Conservation (phyloP, 2,797 vertebrate genomes). For the Leptatherina wallacei region DNA sequence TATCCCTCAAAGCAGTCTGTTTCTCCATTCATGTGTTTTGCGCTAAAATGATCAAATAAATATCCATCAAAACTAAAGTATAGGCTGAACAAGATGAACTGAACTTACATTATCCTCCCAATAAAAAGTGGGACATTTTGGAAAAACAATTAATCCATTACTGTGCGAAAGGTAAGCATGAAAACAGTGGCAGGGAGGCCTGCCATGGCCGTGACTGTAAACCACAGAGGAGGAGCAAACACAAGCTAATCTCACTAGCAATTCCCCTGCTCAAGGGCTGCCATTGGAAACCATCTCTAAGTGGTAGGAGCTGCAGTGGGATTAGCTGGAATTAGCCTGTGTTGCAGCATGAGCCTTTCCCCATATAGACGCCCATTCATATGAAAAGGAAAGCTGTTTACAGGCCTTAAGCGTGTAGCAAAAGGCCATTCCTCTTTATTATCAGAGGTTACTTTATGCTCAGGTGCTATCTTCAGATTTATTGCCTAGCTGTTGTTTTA, state of each 20-base stretch:
- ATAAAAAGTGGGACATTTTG: constrained; percentile 49
- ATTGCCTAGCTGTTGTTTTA: constrained; percentile 7
- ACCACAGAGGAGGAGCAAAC: constrained; percentile 75
- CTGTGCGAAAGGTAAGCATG: constrained; percentile 54
- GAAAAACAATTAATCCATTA: constrained; percentile 67
- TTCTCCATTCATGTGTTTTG: neutral
- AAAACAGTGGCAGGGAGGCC: constrained; percentile 28
- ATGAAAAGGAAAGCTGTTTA: constrained; percentile 75
- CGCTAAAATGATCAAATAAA: neutral
- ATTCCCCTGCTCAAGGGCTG: constrained; percentile 58
- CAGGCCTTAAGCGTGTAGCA: constrained; percentile 26
- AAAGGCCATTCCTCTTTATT: constrained; percentile 13
- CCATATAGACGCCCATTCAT: constrained; percentile 82
- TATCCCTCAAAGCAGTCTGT: neutral
- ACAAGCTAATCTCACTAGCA: constrained; percentile 78
- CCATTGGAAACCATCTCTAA: constrained; percentile 72
- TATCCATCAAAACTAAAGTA: neutral
- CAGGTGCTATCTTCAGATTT: neutral
- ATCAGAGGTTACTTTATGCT: constrained; percentile 9
- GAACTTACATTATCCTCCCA: constrained; percentile 77
- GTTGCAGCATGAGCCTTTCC: constrained; percentile 81
- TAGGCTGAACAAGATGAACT: constrained; percentile 16
- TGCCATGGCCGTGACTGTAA: constrained; percentile 41
- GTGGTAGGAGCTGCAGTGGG: constrained; percentile 71
- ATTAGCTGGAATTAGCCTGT: constrained; percentile 82